Evolutionary conservation across 2,888 invertebrate genomes (phyloP), one percentile per base, ranked within the genome.

Genomic region (Pheosia tremula): DNA sequence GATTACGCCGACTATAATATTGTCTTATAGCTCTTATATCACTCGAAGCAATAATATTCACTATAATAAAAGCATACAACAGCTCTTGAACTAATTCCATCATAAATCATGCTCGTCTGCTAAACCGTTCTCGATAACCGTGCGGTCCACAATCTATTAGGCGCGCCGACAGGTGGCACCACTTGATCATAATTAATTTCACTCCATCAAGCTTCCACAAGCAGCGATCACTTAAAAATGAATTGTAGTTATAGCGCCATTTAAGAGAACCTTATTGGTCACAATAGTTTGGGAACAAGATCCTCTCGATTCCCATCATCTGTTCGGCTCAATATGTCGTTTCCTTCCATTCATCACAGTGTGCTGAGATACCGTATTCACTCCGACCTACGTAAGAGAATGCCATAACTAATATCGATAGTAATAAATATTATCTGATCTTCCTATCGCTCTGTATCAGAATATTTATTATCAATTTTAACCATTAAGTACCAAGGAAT

Each of bases 101-200:
- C 63, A 66, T 70, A 77, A 70, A 75, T 75, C 67, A 72, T 37
- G 10, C 7, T 36, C 24, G 50, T 38, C 37, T 43, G 52, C 64
- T 64, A 59, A 66, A 70, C 68, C 59, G 56, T 70, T 72, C 60
- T 71, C 67, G 77, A 77, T 77, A 75, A 71, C 36, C 53, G 69
- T 70, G 75, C 62, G 77, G 78, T 72, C 71, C 63, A 58, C 65
- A 64, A 47, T 66, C 71, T 71, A 80, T 79, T 82, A 80, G 69
- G 74, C 72, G 68, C n/a, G 62, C 72, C 72, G 76, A 74, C 82
- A 80, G 82, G 78, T 81, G 78, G 53, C 72, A 62, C 67, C 64
- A 67, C 77, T 74, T 72, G 66, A 74, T 78, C 79, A 77, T 79
- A 75, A 83, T 82, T 81, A 81, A 83, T 83, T 78, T 80, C 66